phyloP scores from a whole-genome alignment of 2,113 vertebrate genomes.

The Blennius ocellaris region DNA sequence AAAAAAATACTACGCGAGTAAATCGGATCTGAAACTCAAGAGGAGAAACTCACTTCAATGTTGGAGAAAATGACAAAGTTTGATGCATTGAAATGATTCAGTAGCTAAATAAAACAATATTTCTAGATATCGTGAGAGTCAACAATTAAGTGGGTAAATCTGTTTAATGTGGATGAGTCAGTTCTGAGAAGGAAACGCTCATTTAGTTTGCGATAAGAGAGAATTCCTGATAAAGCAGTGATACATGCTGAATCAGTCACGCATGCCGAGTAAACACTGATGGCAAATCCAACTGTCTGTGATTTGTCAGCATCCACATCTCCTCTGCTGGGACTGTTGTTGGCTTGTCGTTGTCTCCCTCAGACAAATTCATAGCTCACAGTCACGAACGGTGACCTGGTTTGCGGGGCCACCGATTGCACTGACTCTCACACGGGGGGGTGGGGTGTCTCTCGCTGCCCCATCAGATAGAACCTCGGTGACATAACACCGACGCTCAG shows the following conservation, averaged over 20 bases:
- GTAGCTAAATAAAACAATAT: too few relatives aligned
- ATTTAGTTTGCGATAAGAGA: slow-evolving; percentile 2
- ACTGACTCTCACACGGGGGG: slow-evolving; percentile 13
- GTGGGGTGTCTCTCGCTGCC: neutral
- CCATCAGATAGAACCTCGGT: slow-evolving; percentile 30
- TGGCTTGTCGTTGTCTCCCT: slow-evolving; percentile 24
- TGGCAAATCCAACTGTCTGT: neutral
- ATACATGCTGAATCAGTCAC: slow-evolving; percentile 29
- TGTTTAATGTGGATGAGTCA: neutral
- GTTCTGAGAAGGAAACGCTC: slow-evolving; percentile 6
- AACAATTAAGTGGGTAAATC: too few relatives aligned
- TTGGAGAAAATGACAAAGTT: too few relatives aligned
- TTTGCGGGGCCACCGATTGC: slow-evolving; percentile 1
- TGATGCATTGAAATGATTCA: too few relatives aligned
- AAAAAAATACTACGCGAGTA: too few relatives aligned
- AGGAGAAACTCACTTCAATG: too few relatives aligned
- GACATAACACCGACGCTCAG: slow-evolving; percentile 42
- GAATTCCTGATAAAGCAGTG: slow-evolving; percentile 21
- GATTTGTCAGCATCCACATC: slow-evolving; percentile 24
- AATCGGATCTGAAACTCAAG: too few relatives aligned
- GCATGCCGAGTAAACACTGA: neutral
- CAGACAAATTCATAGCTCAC: slow-evolving; percentile 11
- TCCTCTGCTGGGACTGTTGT: neutral
- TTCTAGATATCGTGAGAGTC: too few relatives aligned
- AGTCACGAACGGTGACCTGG: slow-evolving; percentile 47